Evolutionary conservation across 2,888 invertebrate genomes (phyloP), one percentile per base, ranked within the genome.

Genomic region (Torymus tubicola): DNA sequence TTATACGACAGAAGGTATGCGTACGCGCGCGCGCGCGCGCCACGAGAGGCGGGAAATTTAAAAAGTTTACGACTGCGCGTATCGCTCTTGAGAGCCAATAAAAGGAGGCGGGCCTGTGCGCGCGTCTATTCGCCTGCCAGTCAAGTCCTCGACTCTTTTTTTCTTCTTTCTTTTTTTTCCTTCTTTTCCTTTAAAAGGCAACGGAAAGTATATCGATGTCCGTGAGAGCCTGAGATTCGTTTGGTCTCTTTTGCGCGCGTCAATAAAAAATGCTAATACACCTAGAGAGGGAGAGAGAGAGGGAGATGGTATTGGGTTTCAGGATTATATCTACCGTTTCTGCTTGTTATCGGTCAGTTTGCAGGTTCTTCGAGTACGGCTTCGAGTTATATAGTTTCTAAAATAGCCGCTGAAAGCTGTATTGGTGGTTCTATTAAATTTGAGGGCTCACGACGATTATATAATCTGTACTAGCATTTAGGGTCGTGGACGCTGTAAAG

Each of bases 21-120:
- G 31, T 31, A n/a, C n/a, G n/a, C 61, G 24, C 21, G n/a, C 81
- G 79, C 63, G 31, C 61, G 73, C 65, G 76, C 71, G 58, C 77
- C 58, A 67, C 31, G 31, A 31, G 31, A 31, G 31, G 31, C 31
- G 74, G 74, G 81, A 77, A 82, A 85, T 79, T 86, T 84, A 82
- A 74, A 78, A 83, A 82, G 79, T 86, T 86, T 86, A 86, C 86
- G 86, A 85, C 82, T 84, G 72, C 24, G 58, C 58, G 16, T 58
- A n/a, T 12, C 64, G 64, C n/a, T 0, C 13, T 13, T 63, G 12
- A 65, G 31, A 50, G 13, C 63, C 16, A 67, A 74, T 74, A 74
- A 74, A 58, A 74, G 16, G 63, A 21, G 5, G 42, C 71, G 63
- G 31, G 16, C 42, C 16, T 3, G 24, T 50, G 42, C 52, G 63